Evolutionary conservation across 1,140 invertebrate genomes (phyloP).

Genomic region (Lepidostoma basale): DNA sequence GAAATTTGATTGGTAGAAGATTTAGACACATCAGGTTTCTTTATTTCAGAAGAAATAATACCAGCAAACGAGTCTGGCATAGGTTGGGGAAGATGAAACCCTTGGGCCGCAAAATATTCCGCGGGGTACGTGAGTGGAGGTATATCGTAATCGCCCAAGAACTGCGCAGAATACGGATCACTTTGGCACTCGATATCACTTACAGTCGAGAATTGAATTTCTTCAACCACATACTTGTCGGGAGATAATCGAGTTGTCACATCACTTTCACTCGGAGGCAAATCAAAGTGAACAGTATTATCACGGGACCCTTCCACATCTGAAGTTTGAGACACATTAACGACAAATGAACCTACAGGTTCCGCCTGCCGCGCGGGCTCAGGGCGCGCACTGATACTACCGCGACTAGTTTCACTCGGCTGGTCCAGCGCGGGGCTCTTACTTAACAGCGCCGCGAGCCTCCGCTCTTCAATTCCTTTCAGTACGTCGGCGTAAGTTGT

Average conservation of each 20-base stretch:
- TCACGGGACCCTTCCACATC: background rate
- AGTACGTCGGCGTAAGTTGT: slow-evolving; percentile 80
- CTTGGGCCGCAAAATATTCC: slow-evolving; percentile 44
- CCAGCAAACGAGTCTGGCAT: slow-evolving; percentile 38
- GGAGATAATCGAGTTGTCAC: background rate
- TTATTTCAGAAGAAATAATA: background rate
- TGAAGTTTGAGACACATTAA: background rate
- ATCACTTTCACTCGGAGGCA: slow-evolving; percentile 12
- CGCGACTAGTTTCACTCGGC: slow-evolving; percentile 10
- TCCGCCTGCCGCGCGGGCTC: background rate
- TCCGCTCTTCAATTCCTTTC: slow-evolving; percentile 61
- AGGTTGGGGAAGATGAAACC: slow-evolving; percentile 42
- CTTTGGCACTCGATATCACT: background rate
- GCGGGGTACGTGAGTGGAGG: slow-evolving; percentile 41
- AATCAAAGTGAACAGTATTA: background rate
- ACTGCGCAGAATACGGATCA: background rate
- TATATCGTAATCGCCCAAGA: slow-evolving; percentile 37
- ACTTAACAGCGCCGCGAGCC: slow-evolving; percentile 17
- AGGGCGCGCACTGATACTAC: slow-evolving; percentile 15
- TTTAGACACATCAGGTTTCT: slow-evolving; percentile 2
- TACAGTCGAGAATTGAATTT: background rate
- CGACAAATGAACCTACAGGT: background rate
- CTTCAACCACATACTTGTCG: background rate
- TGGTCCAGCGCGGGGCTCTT: background rate
- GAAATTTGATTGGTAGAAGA: no score